phyloP scores from a whole-genome alignment of 2,113 vertebrate genomes.

The Gavia stellata region DNA sequence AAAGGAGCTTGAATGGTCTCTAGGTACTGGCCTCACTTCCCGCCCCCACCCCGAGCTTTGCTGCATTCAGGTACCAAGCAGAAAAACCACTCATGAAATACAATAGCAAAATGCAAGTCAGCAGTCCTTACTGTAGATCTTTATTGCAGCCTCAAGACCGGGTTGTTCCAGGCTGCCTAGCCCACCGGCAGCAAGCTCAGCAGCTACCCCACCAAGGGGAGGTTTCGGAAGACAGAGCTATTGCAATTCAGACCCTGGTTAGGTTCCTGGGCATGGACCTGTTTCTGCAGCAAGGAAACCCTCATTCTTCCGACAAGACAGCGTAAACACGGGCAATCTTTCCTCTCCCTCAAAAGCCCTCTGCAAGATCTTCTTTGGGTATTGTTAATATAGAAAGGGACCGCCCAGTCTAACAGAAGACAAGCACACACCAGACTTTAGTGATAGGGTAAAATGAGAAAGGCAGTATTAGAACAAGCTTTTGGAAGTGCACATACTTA shows the following conservation, averaged over 20 bases:
- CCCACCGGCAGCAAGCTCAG: background rate
- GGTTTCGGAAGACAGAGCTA: background rate
- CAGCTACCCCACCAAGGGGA: background rate
- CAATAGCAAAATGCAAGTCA: background rate
- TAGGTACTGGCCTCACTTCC: fast-evolving
- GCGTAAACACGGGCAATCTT: background rate
- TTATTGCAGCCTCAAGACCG: background rate
- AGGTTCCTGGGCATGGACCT: background rate
- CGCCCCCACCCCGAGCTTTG: background rate
- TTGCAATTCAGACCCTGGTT: background rate
- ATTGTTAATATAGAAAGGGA: background rate
- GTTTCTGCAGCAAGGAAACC: background rate
- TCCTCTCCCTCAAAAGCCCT: background rate
- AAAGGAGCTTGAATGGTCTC: background rate
- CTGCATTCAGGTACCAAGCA: background rate
- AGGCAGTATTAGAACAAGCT: background rate
- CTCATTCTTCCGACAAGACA: background rate
- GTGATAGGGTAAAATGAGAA: background rate
- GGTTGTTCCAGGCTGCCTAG: background rate
- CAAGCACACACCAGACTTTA: background rate
- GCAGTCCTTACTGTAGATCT: too few species aligned
- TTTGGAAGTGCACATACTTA: background rate
- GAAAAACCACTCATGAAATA: background rate
- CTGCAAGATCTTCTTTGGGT: background rate
- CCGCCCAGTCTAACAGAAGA: background rate